These are phyloP conservation scores for Thereva nobilitata DNA, from an alignment of 2,888 invertebrate species.

Conservation along the genomic window DNA sequence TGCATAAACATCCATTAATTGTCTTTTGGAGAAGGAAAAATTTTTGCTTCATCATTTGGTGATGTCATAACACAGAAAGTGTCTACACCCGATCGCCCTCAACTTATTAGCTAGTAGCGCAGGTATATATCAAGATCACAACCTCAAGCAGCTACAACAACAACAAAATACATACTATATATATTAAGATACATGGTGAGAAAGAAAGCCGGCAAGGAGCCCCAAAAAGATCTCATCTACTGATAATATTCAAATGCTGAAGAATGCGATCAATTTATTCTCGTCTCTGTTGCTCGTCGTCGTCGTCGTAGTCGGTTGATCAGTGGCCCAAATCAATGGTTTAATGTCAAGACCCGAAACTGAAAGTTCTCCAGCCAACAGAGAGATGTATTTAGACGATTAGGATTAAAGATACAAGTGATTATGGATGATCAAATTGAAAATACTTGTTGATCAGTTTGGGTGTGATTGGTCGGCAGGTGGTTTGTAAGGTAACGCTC, in stretches of 20 bases:
- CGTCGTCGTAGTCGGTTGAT: slow-evolving; percentile 8
- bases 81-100: slow-evolving; percentile 14
- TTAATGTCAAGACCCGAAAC: slow-evolving; percentile 18
- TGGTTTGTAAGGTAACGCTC: slow-evolving; percentile 17
- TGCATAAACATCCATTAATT: slow-evolving; percentile 22
- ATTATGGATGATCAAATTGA: slow-evolving; percentile 23
- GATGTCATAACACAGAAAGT: slow-evolving; percentile 27
- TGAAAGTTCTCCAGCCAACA: background rate
- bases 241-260: slow-evolving; percentile 32
- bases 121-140: background rate
- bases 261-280: slow-evolving; percentile 25
- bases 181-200: background rate
- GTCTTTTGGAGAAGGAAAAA: slow-evolving; percentile 10
- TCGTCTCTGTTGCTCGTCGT: background rate
- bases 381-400: slow-evolving; percentile 4
- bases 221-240: slow-evolving; percentile 24
- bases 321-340: slow-evolving; percentile 19
- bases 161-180: background rate
- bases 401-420: slow-evolving; percentile 16
- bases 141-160: background rate
- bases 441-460: slow-evolving; percentile 27
- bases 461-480: slow-evolving; percentile 5
- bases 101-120: background rate
- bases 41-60: slow-evolving; percentile 14
- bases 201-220: slow-evolving; percentile 6